Evolutionary conservation across 2,888 invertebrate species (phyloP).

Genomic region (Hypsopygia costalis): DNA sequence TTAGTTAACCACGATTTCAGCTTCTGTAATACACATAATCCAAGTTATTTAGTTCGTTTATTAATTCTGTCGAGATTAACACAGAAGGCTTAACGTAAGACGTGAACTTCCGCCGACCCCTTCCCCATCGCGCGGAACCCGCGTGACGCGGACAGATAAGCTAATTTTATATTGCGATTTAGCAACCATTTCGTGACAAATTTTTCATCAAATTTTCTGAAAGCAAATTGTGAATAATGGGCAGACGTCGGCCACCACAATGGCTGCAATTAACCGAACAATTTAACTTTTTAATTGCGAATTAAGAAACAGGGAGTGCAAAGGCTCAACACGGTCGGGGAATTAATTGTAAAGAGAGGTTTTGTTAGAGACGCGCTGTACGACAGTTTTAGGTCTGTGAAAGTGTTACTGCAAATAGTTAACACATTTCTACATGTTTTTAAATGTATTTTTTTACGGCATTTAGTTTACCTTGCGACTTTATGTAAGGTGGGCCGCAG

Average conservation of each 20-base stretch:
- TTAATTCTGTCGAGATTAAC: constrained; percentile 64
- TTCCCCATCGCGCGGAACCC: constrained; percentile 24
- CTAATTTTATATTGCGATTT: constrained; percentile 73
- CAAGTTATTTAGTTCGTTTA: constrained; percentile 60
- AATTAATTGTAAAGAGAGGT: constrained; percentile 52
- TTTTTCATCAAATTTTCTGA: constrained; percentile 60
- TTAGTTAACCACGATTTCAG: constrained; percentile 41
- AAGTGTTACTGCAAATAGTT: too few relatives aligned
- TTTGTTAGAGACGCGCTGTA: constrained; percentile 12
- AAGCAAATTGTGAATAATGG: constrained; percentile 63
- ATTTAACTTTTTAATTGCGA: constrained; percentile 77
- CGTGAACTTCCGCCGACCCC: constrained; percentile 36
- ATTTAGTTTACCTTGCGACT: too few relatives aligned
- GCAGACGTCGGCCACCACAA: constrained; percentile 65
- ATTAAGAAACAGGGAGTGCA: constrained; percentile 65
- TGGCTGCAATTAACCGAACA: constrained; percentile 72
- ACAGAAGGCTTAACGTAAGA: constrained; percentile 57
- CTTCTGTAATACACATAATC: constrained; percentile 54
- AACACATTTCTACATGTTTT: too few relatives aligned
- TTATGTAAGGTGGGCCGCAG: too few relatives aligned
- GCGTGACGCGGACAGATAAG: constrained; percentile 70
- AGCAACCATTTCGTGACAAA: constrained; percentile 53
- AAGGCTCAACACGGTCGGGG: constrained; percentile 57
- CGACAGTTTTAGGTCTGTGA: too few relatives aligned
- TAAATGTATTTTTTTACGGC: too few relatives aligned